Base-by-base conservation (phyloP, 2,113 vertebrate genomes). In the Xenus cinereus region DNA sequence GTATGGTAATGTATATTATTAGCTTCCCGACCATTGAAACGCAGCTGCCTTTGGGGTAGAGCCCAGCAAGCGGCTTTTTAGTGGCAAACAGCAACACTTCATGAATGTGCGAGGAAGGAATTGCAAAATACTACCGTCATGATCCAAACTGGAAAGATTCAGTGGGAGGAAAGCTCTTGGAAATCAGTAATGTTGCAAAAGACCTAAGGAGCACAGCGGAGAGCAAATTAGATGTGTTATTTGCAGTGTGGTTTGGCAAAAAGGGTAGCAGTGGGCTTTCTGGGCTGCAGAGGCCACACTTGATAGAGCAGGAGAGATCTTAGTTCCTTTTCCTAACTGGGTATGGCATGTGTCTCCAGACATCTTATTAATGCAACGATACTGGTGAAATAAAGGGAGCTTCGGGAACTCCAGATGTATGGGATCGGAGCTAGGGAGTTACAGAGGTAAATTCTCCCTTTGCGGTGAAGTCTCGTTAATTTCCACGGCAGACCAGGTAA, bases 151-250 rank as follows among this genome's bases (percentile, higher is more conserved):
- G 14, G 77, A 96, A 92, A 74, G 87, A 56, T 94, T 85, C 91
- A 67, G 93, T 95, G 85, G 84, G 89, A 84, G 83, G 71, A 95
- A 91, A 91, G 84, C 93, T 60, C 89, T 80, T 87, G 95, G 87
- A 96, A 91, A 92, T 93, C 94, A 81, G 87, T 81, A 92, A 73
- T 81, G 77, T 93, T 97, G 94, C 90, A 84, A 92, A 93, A 96
- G 87, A 89, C 93, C 74, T 87, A 75, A 92, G 95, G 95, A 96
- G 95, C 94, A 35, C 91, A 92, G 93, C 5, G 0, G 95, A 94
- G 91, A 91, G 96, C 89, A 97, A 95, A 96, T 97, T 95, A 97
- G 92, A 94, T 94, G 84, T 95, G 87, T 96, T 95, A 97, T 82
- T 97, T 97, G 94, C 84, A 73, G 71, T 66, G 91, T 82, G 95